These are phyloP conservation scores for Orius insidiosus DNA, from an alignment of 1,140 invertebrate species.

Conservation along the genomic window DNA sequence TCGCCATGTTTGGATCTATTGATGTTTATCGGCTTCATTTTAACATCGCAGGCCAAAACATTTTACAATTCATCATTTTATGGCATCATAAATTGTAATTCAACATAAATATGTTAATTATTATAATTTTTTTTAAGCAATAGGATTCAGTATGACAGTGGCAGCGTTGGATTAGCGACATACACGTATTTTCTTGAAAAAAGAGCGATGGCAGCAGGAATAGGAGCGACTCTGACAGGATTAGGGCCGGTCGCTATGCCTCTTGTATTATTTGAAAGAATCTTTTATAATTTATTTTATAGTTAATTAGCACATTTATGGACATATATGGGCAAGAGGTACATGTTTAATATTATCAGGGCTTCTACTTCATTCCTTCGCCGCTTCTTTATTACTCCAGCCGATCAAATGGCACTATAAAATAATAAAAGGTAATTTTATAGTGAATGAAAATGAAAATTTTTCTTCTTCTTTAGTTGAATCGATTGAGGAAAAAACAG, in stretches of 20 bases:
- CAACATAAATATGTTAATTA: too few relatives aligned
- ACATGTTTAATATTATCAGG: slow-evolving; percentile 41
- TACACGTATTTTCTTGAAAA: slow-evolving; percentile 50
- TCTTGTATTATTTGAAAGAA: slow-evolving; percentile 26
- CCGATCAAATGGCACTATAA: slow-evolving; percentile 47
- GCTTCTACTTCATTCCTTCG: slow-evolving; percentile 39
- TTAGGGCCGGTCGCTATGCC: slow-evolving; percentile 58
- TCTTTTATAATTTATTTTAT: background rate
- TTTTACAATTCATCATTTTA: slow-evolving; percentile 39
- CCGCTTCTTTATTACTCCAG: slow-evolving; percentile 42
- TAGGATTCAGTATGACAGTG: slow-evolving; percentile 43
- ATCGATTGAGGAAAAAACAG: too few relatives aligned
- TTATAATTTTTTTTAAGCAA: slow-evolving; percentile 32
- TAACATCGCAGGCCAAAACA: slow-evolving; percentile 31
- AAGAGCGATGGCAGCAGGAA: slow-evolving; percentile 45
- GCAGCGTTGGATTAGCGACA: slow-evolving; percentile 47
- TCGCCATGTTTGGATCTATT: slow-evolving; percentile 34
- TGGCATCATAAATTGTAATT: slow-evolving; percentile 28
- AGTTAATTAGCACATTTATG: slow-evolving; percentile 23
- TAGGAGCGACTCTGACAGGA: slow-evolving; percentile 50
- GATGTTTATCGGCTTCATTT: slow-evolving; percentile 32
- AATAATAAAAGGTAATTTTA: slow-evolving; percentile 1
- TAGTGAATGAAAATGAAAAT: too few relatives aligned
- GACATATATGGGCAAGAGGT: slow-evolving; percentile 37
- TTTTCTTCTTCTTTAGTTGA: too few relatives aligned